These are phyloP conservation scores for Drosophila crucigera DNA, from an alignment of 2,888 invertebrate species.

Conservation along the genomic window DNA sequence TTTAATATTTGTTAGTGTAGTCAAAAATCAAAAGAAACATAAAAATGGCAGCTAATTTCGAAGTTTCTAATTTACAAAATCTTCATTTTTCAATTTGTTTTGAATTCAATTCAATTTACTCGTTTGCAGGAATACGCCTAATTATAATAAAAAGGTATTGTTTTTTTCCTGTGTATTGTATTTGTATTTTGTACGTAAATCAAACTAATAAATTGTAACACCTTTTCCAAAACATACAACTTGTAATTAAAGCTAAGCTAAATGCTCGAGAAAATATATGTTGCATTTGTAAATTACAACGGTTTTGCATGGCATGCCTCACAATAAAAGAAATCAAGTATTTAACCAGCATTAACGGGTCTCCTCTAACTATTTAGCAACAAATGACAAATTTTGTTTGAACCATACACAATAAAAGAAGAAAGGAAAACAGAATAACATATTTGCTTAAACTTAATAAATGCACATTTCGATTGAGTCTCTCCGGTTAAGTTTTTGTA, in stretches of 20 bases:
- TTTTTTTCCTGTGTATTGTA: slow-evolving; percentile 65
- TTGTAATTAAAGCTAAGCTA: slow-evolving; percentile 34
- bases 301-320: slow-evolving; percentile 17
- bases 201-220: slow-evolving; percentile 73
- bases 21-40: too few relatives aligned
- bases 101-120: slow-evolving; percentile 3
- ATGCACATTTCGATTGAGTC: slow-evolving; percentile 83
- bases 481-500: slow-evolving; percentile 52
- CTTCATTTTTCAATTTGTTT: not conserved
- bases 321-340: slow-evolving; percentile 35
- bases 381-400: slow-evolving; percentile 27
- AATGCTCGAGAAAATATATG: slow-evolving; percentile 10
- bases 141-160: slow-evolving; percentile 43
- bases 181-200: slow-evolving; percentile 64
- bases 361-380: slow-evolving; percentile 26
- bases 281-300: slow-evolving; percentile 20
- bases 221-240: slow-evolving; percentile 38
- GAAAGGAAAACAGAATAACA: slow-evolving; percentile 5
- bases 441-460: slow-evolving; percentile 81
- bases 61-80: not conserved
- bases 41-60: not conserved
- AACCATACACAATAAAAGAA: slow-evolving; percentile 39
- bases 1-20: not conserved
- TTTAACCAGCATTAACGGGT: slow-evolving; percentile 15
- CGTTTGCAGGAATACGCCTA: slow-evolving; percentile 34